Percentiles rank a stretch among this genome's conserved stretches.
Evolutionary conservation across 1,140 invertebrate genomes (phyloP).

Genomic region (Ditylenchus dipsaci): DNA sequence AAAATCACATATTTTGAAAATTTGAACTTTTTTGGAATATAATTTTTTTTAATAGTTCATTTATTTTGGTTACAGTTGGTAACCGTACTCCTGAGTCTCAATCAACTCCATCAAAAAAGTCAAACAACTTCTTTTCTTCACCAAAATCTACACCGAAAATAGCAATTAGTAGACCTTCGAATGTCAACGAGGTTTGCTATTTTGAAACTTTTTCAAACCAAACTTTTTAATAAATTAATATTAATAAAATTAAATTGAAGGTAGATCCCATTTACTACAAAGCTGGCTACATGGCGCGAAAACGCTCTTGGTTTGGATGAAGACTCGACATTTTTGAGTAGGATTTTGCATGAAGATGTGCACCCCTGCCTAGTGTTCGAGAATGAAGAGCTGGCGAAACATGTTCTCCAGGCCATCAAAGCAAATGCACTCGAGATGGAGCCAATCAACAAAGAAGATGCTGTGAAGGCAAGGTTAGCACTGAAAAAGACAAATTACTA

Average conservation of each 20-base stretch:
- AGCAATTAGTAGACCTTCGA: neutral
- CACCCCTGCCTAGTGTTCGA: slow-evolving; percentile 16
- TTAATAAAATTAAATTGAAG: slow-evolving; percentile 7
- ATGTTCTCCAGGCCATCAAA: slow-evolving; percentile 9
- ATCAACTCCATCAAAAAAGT: no score
- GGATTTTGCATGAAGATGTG: slow-evolving; percentile 17
- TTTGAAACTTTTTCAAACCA: neutral
- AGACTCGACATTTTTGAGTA: slow-evolving; percentile 1
- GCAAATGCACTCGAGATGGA: slow-evolving; percentile 12
- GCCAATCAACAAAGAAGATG: neutral
- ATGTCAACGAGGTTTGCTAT: neutral
- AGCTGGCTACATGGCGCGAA: slow-evolving; percentile 17
- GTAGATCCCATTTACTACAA: slow-evolving; percentile 22
- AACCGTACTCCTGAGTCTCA: no score
- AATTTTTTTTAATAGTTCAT: no score
- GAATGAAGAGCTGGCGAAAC: slow-evolving; percentile 13
- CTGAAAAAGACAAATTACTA: neutral
- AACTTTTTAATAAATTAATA: neutral
- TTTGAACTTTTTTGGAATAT: no score
- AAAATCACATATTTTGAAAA: no score
- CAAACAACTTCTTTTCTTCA: no score
- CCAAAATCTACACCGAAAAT: neutral
- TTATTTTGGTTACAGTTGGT: no score
- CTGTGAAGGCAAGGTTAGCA: neutral
- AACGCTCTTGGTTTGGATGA: slow-evolving; percentile 12